Percentiles rank a stretch among this genome's conserved stretches.
These are phyloP conservation scores for Danio kyathit DNA, from an alignment of 2,797 vertebrate species.

Conservation along the genomic window DNA sequence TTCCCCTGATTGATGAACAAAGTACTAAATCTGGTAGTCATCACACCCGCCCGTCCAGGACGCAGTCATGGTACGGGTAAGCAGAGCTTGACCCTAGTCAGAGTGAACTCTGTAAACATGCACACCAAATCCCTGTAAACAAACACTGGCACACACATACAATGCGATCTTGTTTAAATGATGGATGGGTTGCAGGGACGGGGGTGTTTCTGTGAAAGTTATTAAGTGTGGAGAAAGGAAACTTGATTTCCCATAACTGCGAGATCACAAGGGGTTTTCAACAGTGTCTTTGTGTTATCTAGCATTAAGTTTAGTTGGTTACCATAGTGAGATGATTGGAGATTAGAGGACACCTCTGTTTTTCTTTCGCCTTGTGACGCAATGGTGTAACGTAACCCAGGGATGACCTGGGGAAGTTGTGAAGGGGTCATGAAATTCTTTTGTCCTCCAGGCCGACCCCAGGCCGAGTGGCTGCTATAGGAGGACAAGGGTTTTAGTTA, in stretches of 20 bases:
- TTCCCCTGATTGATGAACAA: conserved; percentile 48
- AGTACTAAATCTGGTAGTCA: conserved; percentile 69
- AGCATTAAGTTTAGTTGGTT: conserved; percentile 38
- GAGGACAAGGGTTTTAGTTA: conserved; percentile 69
- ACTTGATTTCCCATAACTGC: conserved; percentile 50
- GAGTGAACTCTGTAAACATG: neutral
- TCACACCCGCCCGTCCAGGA: conserved; percentile 64
- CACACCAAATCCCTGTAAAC: conserved; percentile 15
- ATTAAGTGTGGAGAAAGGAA: conserved; percentile 7
- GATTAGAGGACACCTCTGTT: conserved; percentile 53
- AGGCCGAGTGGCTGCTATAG: conserved; percentile 58
- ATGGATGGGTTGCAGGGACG: neutral
- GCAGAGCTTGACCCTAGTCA: conserved; percentile 6
- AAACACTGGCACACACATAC: neutral
- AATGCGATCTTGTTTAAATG: conserved; percentile 22
- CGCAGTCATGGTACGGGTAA: conserved; percentile 14
- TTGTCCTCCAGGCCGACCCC: conserved; percentile 62
- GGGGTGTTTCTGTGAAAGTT: conserved; percentile 6
- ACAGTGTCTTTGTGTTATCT: conserved; percentile 33
- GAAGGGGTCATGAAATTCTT: conserved; percentile 64
- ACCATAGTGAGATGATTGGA: conserved; percentile 51
- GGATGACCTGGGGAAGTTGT: conserved; percentile 66
- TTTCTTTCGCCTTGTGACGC: conserved; percentile 59
- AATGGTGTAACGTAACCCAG: conserved; percentile 62
- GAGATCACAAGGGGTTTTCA: conserved; percentile 49